Base-by-base conservation (phyloP, 1,140 invertebrate species). In the Geopemphigus sp. region DNA sequence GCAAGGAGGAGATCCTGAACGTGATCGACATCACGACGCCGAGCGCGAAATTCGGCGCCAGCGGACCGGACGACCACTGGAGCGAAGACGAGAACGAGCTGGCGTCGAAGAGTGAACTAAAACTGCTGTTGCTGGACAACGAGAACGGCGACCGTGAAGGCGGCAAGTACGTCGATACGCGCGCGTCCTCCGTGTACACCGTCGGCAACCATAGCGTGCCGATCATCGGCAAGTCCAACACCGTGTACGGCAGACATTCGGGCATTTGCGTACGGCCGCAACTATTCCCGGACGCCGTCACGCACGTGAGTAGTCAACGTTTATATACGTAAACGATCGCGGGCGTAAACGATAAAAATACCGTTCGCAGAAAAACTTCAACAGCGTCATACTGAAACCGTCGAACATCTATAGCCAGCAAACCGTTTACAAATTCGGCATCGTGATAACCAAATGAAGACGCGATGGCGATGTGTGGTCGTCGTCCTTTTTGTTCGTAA, bases 251-350 rank as follows among this genome's bases (percentile, higher is more conserved):
- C 17, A 90, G 90, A 82, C 94, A 96, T 83, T 92, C 90, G 0
- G 93, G 91, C 1, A 91, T 98, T 81, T 96, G 93, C 84, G 86
- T 98, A 50, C 95, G 98, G 85, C 94, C 96, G 0, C 95, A 98
- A 86, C 93, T 93, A 83, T 98, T 92, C 88, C 96, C 96, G 0
- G 93, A 98, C 86, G 93, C 95, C 14, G 86, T 96, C 4, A 95
- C 98, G 87, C 89, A 95, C 85, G 89, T 93, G 86, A 87, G 86
- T 85, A 39, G 76, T 3, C 26, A 59, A 15, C 8, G 5, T 39
- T 76, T 15, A 15, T 26, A 76, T 5, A 26, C 29, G 50, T 1
- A 24, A 26, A 4, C 3, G 32, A 8, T 8, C 32, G 61, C 54
- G 0, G 24, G 29, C 3, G 24, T 15, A 17, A 56, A 45, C 39